phyloP scores from a whole-genome alignment of 1,140 invertebrate genomes.

The Nasonia vitripennis region DNA sequence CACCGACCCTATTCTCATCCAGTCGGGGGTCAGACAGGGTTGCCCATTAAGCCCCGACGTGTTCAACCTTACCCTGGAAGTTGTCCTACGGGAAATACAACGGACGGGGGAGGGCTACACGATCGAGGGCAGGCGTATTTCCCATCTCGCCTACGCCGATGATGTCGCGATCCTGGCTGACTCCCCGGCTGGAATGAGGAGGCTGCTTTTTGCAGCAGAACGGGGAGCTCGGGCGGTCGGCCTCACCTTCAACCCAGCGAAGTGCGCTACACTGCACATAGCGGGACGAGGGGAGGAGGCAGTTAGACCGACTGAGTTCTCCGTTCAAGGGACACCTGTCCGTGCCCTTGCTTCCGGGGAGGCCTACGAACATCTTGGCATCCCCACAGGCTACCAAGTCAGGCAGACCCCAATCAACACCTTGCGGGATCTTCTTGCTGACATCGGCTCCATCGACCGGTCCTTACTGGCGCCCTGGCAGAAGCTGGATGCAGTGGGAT shows the following conservation, averaged over 20 bases:
- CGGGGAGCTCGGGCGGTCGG: slow-evolving; percentile 39
- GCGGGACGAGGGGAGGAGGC: slow-evolving; percentile 16
- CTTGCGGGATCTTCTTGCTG: slow-evolving; percentile 38
- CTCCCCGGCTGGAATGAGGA: slow-evolving; percentile 39
- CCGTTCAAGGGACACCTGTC: slow-evolving; percentile 41
- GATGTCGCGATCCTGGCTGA: neutral
- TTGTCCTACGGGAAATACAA: neutral
- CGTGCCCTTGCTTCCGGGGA: slow-evolving; percentile 51
- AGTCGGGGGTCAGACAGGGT: neutral
- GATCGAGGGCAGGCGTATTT: neutral
- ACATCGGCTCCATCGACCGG: slow-evolving; percentile 14
- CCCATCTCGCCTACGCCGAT: neutral
- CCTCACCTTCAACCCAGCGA: slow-evolving; percentile 59
- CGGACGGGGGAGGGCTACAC: neutral
- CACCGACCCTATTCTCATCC: neutral
- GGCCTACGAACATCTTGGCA: slow-evolving; percentile 60
- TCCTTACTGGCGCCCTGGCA: too few relatives aligned
- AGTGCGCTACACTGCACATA: slow-evolving; percentile 53
- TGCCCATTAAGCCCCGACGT: neutral
- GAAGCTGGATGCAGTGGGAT: too few relatives aligned
- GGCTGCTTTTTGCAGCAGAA: slow-evolving; percentile 49
- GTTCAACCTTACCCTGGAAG: neutral
- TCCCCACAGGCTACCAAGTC: slow-evolving; percentile 59
- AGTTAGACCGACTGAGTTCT: slow-evolving; percentile 36
- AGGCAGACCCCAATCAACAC: slow-evolving; percentile 55